phyloP scores from a whole-genome alignment of 2,888 invertebrate species.

The Callyntrura guangdongensis region DNA sequence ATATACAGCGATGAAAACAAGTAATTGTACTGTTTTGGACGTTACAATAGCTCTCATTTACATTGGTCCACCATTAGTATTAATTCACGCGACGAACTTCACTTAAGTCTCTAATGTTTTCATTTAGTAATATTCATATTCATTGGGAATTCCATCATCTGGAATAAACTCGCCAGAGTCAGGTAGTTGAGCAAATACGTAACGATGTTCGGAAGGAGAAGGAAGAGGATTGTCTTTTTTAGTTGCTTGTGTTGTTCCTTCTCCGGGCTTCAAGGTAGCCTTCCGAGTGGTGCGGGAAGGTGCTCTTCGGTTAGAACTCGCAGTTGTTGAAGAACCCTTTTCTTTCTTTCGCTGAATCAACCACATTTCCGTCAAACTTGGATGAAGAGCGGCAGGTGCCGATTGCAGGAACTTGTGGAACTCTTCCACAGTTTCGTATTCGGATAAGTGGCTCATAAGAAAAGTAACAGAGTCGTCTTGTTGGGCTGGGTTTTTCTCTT shows the following conservation, averaged over 20 bases:
- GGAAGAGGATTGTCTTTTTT: neutral
- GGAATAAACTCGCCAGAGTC: neutral
- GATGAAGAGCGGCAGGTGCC: conserved; percentile 51
- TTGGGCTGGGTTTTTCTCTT: neutral
- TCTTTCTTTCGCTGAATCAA: neutral
- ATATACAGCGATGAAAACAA: too few relatives aligned
- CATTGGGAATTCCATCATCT: neutral
- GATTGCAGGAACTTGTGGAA: conserved; percentile 51
- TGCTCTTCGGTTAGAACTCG: neutral
- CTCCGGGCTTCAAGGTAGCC: neutral
- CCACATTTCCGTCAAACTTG: conserved; percentile 66
- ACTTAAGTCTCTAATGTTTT: neutral
- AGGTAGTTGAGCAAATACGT: neutral
- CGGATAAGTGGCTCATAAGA: conserved; percentile 36
- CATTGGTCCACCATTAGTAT: too few relatives aligned
- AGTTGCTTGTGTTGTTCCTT: neutral
- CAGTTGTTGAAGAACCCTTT: neutral
- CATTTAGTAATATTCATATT: too few relatives aligned
- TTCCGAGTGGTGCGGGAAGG: neutral
- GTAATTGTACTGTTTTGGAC: too few relatives aligned
- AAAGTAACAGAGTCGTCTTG: conserved; percentile 3
- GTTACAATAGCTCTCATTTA: too few relatives aligned
- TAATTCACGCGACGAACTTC: too few relatives aligned
- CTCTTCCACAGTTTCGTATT: conserved; percentile 24
- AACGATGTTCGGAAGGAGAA: neutral